These are phyloP conservation scores for Micoletzkya japonica DNA, from an alignment of 2,888 invertebrate genomes.

Conservation along the genomic window DNA sequence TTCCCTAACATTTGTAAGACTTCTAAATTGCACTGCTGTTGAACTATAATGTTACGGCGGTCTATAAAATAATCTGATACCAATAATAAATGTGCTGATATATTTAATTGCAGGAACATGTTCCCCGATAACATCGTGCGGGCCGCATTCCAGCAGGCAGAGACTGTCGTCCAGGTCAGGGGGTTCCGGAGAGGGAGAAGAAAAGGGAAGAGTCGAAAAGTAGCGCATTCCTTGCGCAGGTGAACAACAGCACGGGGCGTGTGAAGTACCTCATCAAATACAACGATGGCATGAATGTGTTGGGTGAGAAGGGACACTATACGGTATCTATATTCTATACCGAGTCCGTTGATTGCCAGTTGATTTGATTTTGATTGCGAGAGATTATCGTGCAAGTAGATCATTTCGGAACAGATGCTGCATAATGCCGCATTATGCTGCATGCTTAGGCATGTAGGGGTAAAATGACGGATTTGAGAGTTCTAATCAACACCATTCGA, in stretches of 20 bases:
- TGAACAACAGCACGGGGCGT: slow-evolving; percentile 25
- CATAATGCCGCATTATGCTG: too few relatives aligned
- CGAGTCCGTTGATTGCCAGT: too few relatives aligned
- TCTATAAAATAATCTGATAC: neutral
- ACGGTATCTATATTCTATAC: too few relatives aligned
- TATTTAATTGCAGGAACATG: slow-evolving; percentile 75
- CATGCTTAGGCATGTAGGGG: too few relatives aligned
- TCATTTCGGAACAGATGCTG: too few relatives aligned
- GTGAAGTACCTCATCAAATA: slow-evolving; percentile 47
- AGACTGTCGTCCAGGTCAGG: slow-evolving; percentile 7
- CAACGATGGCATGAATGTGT: slow-evolving; percentile 73
- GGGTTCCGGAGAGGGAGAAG: too few relatives aligned
- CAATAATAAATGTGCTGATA: neutral
- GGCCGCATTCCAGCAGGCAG: slow-evolving; percentile 68
- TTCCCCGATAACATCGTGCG: slow-evolving; percentile 87
- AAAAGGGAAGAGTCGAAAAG: too few relatives aligned
- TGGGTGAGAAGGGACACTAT: slow-evolving; percentile 69
- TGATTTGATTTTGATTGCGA: too few relatives aligned
- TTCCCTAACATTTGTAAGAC: neutral
- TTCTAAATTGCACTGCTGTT: neutral
- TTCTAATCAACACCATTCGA: too few relatives aligned
- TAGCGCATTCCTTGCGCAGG: too few relatives aligned
- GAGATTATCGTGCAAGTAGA: too few relatives aligned
- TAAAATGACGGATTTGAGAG: too few relatives aligned
- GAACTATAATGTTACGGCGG: neutral